A percentile compares a stretch with the other conserved stretches of the same genome.
These are phyloP conservation scores for Brienomyrus brachyistius DNA, from an alignment of 2,113 vertebrate genomes.

Conservation along the genomic window DNA sequence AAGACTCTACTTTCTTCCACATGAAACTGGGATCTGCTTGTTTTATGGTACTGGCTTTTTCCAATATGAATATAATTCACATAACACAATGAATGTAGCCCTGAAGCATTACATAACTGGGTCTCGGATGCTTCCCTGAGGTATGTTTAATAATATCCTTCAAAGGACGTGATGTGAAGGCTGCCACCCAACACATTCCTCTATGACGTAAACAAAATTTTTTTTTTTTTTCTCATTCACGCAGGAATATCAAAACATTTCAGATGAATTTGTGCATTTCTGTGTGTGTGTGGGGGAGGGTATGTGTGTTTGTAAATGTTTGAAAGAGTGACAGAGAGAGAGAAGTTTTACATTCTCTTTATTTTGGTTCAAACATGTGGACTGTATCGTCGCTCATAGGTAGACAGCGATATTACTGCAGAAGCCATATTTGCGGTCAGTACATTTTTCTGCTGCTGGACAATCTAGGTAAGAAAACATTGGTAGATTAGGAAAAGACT, in stretches of 20 bases:
- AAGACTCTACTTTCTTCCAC: background rate
- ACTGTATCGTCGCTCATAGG: background rate
- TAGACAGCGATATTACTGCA: background rate
- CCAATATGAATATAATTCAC: background rate
- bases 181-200: background rate
- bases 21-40: background rate
- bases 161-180: background rate
- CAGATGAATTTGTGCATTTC: background rate
- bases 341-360: background rate
- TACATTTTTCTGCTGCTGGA: background rate
- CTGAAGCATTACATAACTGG: background rate
- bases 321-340: background rate
- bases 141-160: background rate
- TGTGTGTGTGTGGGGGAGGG: background rate
- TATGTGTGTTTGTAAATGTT: too few relatives aligned
- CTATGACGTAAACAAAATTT: background rate
- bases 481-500: background rate
- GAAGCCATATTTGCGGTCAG: background rate
- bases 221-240: background rate
- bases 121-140: background rate
- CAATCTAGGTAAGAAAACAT: background rate
- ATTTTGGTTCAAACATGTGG: background rate
- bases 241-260: background rate
- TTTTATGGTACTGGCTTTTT: background rate
- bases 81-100: background rate